These are phyloP conservation scores for Diprion similis DNA, from an alignment of 1,140 invertebrate species.

Conservation along the genomic window DNA sequence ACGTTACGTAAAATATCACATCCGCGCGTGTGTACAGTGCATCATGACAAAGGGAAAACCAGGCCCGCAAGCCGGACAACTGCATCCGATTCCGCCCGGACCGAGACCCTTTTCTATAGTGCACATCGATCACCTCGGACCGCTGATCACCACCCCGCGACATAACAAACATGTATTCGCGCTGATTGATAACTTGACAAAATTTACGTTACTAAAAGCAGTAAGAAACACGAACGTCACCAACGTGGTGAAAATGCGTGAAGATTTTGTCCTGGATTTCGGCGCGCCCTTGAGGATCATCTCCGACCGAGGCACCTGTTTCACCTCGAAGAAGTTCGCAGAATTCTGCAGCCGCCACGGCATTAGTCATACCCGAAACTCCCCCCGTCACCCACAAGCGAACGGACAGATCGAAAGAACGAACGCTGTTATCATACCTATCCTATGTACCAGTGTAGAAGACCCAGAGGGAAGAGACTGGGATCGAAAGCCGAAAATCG, in stretches of 20 bases:
- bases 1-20: too few species aligned
- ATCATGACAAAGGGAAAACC: constrained; percentile 29
- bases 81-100: constrained; percentile 43
- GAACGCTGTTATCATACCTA: constrained; percentile 9
- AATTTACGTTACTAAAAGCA: constrained; percentile 33
- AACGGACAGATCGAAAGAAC: constrained; percentile 33
- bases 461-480: constrained; percentile 18
- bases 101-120: constrained; percentile 46
- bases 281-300: too few species aligned
- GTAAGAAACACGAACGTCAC: constrained; percentile 32
- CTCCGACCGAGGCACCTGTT: constrained; percentile 24
- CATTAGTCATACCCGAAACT: constrained; percentile 35
- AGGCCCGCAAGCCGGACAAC: constrained; percentile 33
- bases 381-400: constrained; percentile 33
- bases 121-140: constrained; percentile 38
- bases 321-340: constrained; percentile 27
- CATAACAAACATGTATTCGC: constrained; percentile 38
- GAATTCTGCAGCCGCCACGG: constrained; percentile 27
- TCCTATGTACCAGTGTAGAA: constrained; percentile 3
- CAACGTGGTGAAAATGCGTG: too few species aligned
- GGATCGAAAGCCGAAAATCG: constrained; percentile 17
- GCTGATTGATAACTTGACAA: constrained; percentile 38
- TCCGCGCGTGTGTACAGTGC: constrained; percentile 27
- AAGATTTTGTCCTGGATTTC: too few species aligned
- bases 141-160: constrained; percentile 35